Conservation (phyloP, 2,888 invertebrate genomes). For the Mycalesis mineus region DNA sequence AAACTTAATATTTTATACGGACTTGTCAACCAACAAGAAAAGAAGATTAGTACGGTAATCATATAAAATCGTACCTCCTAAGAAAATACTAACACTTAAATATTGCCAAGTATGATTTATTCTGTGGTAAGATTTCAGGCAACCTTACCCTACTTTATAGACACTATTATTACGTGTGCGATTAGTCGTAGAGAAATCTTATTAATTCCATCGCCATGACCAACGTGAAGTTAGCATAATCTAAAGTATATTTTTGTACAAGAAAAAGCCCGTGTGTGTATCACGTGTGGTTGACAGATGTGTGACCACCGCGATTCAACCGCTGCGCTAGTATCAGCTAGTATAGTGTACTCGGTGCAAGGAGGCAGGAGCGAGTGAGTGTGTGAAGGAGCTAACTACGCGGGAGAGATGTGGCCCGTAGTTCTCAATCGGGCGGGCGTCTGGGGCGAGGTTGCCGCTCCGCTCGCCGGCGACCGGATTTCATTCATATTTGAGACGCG, state of each 20-base stretch:
- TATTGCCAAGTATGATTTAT: no score
- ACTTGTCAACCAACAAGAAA: no score
- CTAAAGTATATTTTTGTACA: conserved; percentile 15
- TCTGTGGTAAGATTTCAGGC: no score
- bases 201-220: conserved; percentile 19
- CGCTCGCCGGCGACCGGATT: conserved; percentile 71
- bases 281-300: conserved; percentile 35
- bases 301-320: conserved; percentile 45
- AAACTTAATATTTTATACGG: no score
- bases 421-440: conserved; percentile 73
- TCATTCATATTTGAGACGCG: conserved; percentile 78
- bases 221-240: conserved; percentile 32
- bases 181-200: background rate
- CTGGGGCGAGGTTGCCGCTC: conserved; percentile 73
- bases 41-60: no score
- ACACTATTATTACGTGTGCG: no score
- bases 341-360: no score
- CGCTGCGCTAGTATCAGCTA: conserved; percentile 24
- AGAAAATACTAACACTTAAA: no score
- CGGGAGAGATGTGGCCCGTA: conserved; percentile 60
- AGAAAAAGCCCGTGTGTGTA: conserved; percentile 25
- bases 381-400: conserved; percentile 51
- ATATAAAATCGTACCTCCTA: no score
- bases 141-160: no score
- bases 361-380: no score